A percentile compares a stretch with the other conserved stretches of the same genome.
These are phyloP conservation scores for Leptarthrus brevirostris DNA, from an alignment of 2,888 invertebrate species.

Conservation along the genomic window DNA sequence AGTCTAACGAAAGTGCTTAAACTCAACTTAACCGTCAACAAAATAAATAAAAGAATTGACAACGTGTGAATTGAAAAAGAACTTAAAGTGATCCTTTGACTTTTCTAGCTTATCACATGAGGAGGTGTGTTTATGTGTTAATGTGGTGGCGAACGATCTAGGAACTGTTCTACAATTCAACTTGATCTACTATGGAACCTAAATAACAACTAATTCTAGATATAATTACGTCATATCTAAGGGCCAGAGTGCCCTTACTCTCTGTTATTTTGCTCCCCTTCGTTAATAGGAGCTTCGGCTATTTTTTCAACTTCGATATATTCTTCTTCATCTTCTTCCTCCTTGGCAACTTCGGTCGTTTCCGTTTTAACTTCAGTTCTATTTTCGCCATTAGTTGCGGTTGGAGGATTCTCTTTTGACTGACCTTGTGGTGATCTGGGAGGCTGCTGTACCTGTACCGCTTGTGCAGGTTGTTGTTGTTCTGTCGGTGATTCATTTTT, in stretches of 20 bases:
- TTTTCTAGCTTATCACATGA: conserved; percentile 32
- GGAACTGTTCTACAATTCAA: conserved; percentile 16
- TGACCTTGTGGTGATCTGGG: neutral
- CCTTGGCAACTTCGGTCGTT: conserved; percentile 18
- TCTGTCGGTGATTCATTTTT: neutral
- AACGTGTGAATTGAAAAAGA: conserved; percentile 14
- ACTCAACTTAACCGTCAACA: conserved; percentile 34
- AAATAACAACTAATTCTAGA: conserved; percentile 13
- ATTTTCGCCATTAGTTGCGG: neutral
- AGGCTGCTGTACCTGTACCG: neutral
- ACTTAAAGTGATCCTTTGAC: neutral
- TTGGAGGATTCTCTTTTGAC: conserved; percentile 2
- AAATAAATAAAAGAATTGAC: conserved; percentile 43
- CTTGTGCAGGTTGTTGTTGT: conserved; percentile 16
- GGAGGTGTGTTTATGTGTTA: conserved; percentile 15
- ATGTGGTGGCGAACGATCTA: no score
- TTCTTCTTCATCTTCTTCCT: conserved; percentile 64
- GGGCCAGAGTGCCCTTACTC: no score
- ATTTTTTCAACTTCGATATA: conserved; percentile 67
- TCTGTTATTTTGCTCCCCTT: neutral
- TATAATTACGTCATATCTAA: no score
- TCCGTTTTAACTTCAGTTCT: conserved; percentile 48
- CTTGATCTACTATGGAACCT: neutral
- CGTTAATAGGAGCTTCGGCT: conserved; percentile 55
- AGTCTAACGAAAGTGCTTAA: conserved; percentile 37